phyloP scores from a whole-genome alignment of 2,888 invertebrate genomes.

The Sminthurinus aureus region DNA sequence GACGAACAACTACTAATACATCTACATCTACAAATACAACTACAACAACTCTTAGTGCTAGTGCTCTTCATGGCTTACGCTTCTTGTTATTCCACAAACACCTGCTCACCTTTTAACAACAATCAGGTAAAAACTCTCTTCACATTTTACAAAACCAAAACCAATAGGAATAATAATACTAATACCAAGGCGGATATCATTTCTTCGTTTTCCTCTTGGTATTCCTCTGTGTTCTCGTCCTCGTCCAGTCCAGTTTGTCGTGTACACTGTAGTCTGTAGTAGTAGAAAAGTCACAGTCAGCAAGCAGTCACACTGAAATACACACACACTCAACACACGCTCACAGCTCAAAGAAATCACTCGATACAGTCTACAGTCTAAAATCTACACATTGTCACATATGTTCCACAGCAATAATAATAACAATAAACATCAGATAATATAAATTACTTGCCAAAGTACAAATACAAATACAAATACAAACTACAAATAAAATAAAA shows the following conservation, averaged over 20 bases:
- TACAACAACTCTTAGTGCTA: not conserved
- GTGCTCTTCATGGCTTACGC: constrained; percentile 53
- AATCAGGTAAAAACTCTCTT: constrained; percentile 50
- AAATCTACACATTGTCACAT: too few species aligned
- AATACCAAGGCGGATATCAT: too few species aligned
- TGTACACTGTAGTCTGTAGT: too few species aligned
- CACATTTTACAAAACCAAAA: constrained; percentile 1
- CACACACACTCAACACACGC: not conserved
- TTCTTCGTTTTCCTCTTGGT: too few species aligned
- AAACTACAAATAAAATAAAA: too few species aligned
- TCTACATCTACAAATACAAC: constrained; percentile 5
- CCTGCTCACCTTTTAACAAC: constrained; percentile 55
- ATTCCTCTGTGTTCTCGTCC: too few species aligned
- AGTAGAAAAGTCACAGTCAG: not conserved
- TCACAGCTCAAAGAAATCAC: not conserved
- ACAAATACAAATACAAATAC: too few species aligned
- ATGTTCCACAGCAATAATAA: not conserved
- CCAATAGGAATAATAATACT: too few species aligned
- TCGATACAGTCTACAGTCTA: too few species aligned
- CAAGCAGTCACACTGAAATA: not conserved
- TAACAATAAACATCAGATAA: not conserved
- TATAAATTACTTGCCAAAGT: too few species aligned
- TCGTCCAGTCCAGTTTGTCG: too few species aligned
- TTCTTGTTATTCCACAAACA: constrained; percentile 43
- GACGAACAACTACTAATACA: not conserved